Base-by-base conservation (phyloP, 2,113 vertebrate genomes). In the Sula dactylatra region DNA sequence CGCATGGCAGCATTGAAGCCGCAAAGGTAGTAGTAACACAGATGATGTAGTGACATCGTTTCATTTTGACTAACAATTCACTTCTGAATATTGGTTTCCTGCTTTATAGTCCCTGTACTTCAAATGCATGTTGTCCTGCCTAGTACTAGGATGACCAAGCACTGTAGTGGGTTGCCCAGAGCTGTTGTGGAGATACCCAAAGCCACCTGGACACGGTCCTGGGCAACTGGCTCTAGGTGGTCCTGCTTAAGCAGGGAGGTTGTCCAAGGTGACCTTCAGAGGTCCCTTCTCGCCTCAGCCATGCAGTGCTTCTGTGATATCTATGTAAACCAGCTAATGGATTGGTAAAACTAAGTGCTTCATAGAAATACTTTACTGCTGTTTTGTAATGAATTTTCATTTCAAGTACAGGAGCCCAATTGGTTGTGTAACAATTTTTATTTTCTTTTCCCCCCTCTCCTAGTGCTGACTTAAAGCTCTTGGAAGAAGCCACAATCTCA, bases 401-500 rank as follows among this genome's bases (percentile, higher is more conserved):
- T 90, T 85, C 4, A 31, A n/a, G 6, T 66, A 11, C 6, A 44
- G n/a, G 18, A 78, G 16, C 19, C 10, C 6, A 16, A 1, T 17
- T 65, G 11, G 45, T 82, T 72, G 2, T 74, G 22, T 96, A 92
- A 95, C 34, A 4, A 2, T 58, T 71, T 90, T 24, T 84, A 15
- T 92, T 42, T 87, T 88, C 34, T 92, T 95, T 94, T 82, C 9
- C 7, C n/a, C 32, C 7, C 44, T 61, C 59, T 3, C 31, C 58
- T 94, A 99, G 99, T 87, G 97, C 98, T 44, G 99, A 99, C 88
- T 98, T 99, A 55, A 99, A 99, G 97, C 98, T 99, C 40, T 92
- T 99, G 97, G 99, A 99, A 95, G 99, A 99, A 96, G 99, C 99
- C 13, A 99, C 99, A 29, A 69, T 99, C 95, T 99, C 99, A 2